phyloP scores from a whole-genome alignment of 2,113 vertebrate genomes.

The Sus scrofa region T2T-Sscrofa CM000812.6:62876001-62876500 shows the following conservation, averaged over 20 bases:
- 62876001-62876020: background rate
- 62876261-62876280: conserved; percentile 30
- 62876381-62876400: background rate
- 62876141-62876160: conserved; percentile 50
- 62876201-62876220: conserved; percentile 45
- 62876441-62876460: background rate
- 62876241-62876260: conserved; percentile 20
- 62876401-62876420: background rate
- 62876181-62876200: background rate
- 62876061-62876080: conserved; percentile 39
- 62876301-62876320: conserved; percentile 48
- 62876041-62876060: background rate
- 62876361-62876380: background rate
- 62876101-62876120: conserved; percentile 37
- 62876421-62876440: conserved; percentile 11
- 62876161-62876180: conserved; percentile 14
- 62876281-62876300: conserved; percentile 16
- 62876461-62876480: background rate
- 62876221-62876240: background rate
- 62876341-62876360: background rate
- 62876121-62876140: background rate
- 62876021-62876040: background rate
- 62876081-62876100: background rate
- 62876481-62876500: background rate
- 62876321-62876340: background rate